Base-by-base conservation (phyloP, 2,888 invertebrate species). In the Ectemnius continuus region DNA sequence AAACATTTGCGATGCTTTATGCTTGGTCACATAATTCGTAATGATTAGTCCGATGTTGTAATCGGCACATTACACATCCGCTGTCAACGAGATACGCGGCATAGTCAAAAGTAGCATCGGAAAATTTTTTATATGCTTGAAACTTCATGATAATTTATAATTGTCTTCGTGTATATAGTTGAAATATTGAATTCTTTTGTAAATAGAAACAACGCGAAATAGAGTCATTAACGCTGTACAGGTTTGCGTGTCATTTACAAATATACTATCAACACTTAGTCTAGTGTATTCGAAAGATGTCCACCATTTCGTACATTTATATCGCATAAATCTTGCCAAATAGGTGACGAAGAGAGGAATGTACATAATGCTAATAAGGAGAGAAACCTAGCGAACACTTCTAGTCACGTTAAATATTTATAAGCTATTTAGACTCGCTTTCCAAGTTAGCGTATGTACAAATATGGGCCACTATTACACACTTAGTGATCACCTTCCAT, bases 301-400 rank as follows among this genome's bases (percentile, higher is more conserved):
- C 81, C 82, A 84, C 84, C 85, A 82, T 89, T 90, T 89, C 86
- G 69, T 89, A 88, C 86, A 87, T 90, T 90, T 89, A 85, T 88
- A 88, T 87, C 79, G 75, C 81, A 86, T 79, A 81, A 84, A 81
- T 85, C 83, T 87, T 88, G 88, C 86, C 88, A 87, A 86, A 88
- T 80, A 82, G 52, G 13, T 36, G 16, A 14, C n/a, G 52, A 52
- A 11, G 52, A 16, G 78, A 79, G 47, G 61, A 78, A 70, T 52
- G 71, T 73, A 70, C 66, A 61, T 76, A 73, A 69, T 58, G 56
- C 72, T 68, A 77, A 45, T 59, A 58, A 67, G 59, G 73, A 73
- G 77, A 74, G 73, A 67, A 71, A 72, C 56, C 71, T 80, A 82
- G 76, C 36, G 66, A 80, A 88, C 75, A 78, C 86, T 88, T 89